phyloP scores from a whole-genome alignment of 2,797 vertebrate genomes.

The Alouatta caraya region DNA sequence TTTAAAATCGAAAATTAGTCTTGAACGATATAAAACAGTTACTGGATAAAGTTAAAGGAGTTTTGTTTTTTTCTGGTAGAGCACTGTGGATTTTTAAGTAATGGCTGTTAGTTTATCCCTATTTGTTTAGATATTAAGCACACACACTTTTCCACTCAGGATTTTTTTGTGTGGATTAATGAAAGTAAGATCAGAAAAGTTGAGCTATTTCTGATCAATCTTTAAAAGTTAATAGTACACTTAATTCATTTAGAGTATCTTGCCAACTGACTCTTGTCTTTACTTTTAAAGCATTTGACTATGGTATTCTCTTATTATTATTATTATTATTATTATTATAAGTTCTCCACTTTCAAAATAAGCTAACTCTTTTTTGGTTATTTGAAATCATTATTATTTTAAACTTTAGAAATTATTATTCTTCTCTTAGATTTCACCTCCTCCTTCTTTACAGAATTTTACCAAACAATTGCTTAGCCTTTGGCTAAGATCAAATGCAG shows the following conservation, averaged over 20 bases:
- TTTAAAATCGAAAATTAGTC: slow-evolving; percentile 12
- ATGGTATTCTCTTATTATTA: not conserved
- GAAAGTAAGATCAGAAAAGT: not conserved
- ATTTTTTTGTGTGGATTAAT: not conserved
- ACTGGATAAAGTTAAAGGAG: not conserved
- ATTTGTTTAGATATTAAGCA: not conserved
- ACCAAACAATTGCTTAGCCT: not conserved
- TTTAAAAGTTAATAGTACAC: slow-evolving; percentile 15
- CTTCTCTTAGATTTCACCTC: not conserved
- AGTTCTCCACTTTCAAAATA: not conserved
- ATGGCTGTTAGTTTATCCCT: not conserved
- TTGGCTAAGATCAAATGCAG: not conserved
- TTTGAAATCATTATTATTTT: slow-evolving; percentile 49
- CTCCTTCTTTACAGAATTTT: not conserved
- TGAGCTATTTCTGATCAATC: not conserved
- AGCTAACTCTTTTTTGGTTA: not conserved
- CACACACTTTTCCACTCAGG: not conserved
- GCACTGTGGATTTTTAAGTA: not conserved
- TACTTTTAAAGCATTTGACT: not conserved
- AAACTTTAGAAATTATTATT: not conserved
- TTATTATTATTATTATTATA: not conserved
- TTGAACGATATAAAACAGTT: not conserved
- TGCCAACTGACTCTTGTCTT: not conserved
- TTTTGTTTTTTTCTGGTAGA: not conserved
- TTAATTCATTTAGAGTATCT: slow-evolving; percentile 25